A percentile compares a stretch with the other conserved stretches of the same genome.
Conservation (phyloP, 2,888 invertebrate species). For the Thyatira batis region DNA sequence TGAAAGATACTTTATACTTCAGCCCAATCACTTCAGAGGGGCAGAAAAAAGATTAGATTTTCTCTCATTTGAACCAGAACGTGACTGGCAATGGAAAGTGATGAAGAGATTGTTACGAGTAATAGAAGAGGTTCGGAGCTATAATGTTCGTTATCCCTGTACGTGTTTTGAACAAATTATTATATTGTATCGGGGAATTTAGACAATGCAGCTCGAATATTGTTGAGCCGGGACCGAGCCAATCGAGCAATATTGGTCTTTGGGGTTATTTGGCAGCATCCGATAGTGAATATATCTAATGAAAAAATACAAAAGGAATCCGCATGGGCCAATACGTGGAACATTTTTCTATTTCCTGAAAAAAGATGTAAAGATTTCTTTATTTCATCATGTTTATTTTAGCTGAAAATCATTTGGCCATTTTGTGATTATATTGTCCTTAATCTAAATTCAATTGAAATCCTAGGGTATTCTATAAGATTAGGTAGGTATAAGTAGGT, state of each 20-base stretch:
- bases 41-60: constrained; percentile 71
- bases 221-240: constrained; percentile 14
- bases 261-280: constrained; percentile 20
- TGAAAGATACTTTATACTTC: constrained; percentile 55
- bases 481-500: too few species aligned
- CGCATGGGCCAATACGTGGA: background rate
- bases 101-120: constrained; percentile 58
- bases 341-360: background rate
- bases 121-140: constrained; percentile 48
- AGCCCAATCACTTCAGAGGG: constrained; percentile 59
- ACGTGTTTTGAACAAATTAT: constrained; percentile 62
- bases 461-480: too few species aligned
- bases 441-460: too few species aligned
- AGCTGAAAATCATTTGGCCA: background rate
- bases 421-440: too few species aligned
- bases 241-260: constrained; percentile 29
- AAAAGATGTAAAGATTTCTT: background rate
- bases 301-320: background rate
- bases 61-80: constrained; percentile 67
- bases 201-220: constrained; percentile 29
- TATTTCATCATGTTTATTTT: background rate
- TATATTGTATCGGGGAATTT: constrained; percentile 45
- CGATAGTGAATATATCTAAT: constrained; percentile 2
- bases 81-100: constrained; percentile 64
- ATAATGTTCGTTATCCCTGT: constrained; percentile 63